Evolutionary conservation across 2,888 invertebrate genomes (phyloP), one percentile per base, ranked within the genome.

Genomic region (Chymomyza amoena): DNA sequence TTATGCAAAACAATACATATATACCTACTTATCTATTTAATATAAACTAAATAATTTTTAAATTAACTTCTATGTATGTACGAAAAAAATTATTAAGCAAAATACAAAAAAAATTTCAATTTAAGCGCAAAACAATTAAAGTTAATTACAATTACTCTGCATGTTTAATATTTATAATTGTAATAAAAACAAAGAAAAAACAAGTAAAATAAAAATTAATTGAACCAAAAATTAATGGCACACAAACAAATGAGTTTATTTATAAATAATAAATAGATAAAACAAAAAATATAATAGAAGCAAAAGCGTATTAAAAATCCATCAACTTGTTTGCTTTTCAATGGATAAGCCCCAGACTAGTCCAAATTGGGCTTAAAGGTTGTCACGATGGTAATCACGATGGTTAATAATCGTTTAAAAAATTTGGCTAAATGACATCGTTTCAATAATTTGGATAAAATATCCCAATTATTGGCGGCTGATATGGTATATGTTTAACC

Each of bases 141-240:
- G 70, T 78, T 77, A 76, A 84, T 82, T 79, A 77, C 73, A 71
- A 61, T 77, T 80, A 72, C 75, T 56, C 71, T 84, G 84, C 81
- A 84, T 84, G 78, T 77, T 84, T 88, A 80, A 84, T 87, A 84
- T 76, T 84, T 86, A 81, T 75, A 81, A 76, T 75, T 81, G 79
- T 79, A 83, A 75, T 79, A 73, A 72, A 63, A 72, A 75, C 60
- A 69, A 67, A 18, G 6, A 57, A 57, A 18, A 2, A 57, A 56
- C 57, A 69, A 57, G 61, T 61, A 72, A 57, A 75, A 70, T 50
- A 64, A 69, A 70, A 63, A 64, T 10, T 15, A 70, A 64, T 65
- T 52, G 57, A 18, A 57, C 61, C 64, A 60, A 72, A 70, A 64
- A 74, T 45, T 28, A 60, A 13, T 32, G 50, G 61, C 73, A 65